A percentile compares a stretch with the other conserved stretches of the same genome.
Conservation (phyloP, 2,113 vertebrate genomes). For the Cnemophilus loriae region DNA sequence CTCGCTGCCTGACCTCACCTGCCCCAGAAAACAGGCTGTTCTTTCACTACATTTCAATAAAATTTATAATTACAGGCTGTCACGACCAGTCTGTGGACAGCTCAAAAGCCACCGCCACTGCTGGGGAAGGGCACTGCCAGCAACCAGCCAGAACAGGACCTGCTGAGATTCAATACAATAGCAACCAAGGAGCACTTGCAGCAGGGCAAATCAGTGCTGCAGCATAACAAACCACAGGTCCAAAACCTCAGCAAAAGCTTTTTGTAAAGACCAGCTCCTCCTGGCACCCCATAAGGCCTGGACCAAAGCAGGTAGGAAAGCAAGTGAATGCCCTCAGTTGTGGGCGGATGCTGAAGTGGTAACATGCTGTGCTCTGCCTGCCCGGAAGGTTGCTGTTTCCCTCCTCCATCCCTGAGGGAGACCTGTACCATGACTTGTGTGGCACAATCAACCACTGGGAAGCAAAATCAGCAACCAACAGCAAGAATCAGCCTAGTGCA, state of each 20-base stretch:
- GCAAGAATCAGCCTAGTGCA: not conserved
- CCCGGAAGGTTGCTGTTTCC: not conserved
- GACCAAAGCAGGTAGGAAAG: not conserved
- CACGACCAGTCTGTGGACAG: not conserved
- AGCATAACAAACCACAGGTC: not conserved
- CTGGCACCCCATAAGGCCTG: not conserved
- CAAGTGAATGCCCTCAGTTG: not conserved
- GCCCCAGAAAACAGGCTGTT: not conserved
- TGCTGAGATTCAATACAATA: not conserved
- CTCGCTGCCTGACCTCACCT: rapidly evolving
- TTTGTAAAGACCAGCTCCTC: not conserved
- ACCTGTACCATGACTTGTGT: not conserved
- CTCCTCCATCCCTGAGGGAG: not conserved
- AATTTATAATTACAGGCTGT: not conserved
- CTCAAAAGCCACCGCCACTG: not conserved
- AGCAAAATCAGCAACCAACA: not conserved
- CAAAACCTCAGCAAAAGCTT: not conserved
- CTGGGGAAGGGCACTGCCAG: not conserved
- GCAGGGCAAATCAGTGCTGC: not conserved
- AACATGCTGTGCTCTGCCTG: not conserved
- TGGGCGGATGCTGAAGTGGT: rapidly evolving
- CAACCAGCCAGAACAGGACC: not conserved
- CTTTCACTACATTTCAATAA: not conserved
- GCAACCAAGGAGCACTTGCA: not conserved
- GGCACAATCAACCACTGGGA: not conserved